Percentiles rank a stretch among this genome's conserved stretches.
Conservation (phyloP, 2,113 vertebrate species). For the Suricata suricatta region DNA sequence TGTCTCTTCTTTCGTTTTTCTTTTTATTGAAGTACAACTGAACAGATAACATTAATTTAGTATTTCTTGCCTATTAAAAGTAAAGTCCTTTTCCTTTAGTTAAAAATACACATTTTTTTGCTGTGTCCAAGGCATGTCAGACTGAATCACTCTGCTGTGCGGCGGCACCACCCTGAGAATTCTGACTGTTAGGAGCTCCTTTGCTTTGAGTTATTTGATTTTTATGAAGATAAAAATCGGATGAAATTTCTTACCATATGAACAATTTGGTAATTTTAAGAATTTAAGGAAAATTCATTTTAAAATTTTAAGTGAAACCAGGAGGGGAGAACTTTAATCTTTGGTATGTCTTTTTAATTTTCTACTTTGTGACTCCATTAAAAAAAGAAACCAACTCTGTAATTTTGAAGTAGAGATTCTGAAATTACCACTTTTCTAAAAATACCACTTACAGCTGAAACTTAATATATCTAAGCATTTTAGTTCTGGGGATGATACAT, state of each 20-base stretch:
- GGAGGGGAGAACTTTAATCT: conserved; percentile 35
- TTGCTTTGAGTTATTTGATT: conserved; percentile 33
- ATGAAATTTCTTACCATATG: conserved; percentile 14
- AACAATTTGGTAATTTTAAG: conserved; percentile 19
- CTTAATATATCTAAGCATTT: conserved; percentile 65
- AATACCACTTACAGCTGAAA: conserved; percentile 76
- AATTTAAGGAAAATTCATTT: conserved; percentile 14
- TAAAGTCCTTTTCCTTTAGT: conserved; percentile 24
- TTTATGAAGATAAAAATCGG: conserved; percentile 49
- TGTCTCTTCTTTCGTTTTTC: conserved; percentile 5
- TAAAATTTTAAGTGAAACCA: conserved; percentile 29
- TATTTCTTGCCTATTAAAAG: conserved; percentile 1
- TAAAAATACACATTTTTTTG: conserved; percentile 48
- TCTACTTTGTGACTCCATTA: conserved; percentile 57
- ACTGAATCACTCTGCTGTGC: neutral
- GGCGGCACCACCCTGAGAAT: conserved; percentile 54
- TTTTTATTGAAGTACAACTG: neutral
- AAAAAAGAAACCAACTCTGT: conserved; percentile 46
- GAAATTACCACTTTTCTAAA: conserved; percentile 78
- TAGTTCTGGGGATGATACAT: conserved; percentile 62
- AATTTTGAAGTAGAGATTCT: conserved; percentile 75
- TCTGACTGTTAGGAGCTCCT: conserved; percentile 29
- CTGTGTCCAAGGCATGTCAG: neutral
- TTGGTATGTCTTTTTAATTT: conserved; percentile 56
- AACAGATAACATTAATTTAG: neutral